Conservation (phyloP, 2,797 vertebrate genomes). For the Periophthalmus magnuspinnatus region DNA sequence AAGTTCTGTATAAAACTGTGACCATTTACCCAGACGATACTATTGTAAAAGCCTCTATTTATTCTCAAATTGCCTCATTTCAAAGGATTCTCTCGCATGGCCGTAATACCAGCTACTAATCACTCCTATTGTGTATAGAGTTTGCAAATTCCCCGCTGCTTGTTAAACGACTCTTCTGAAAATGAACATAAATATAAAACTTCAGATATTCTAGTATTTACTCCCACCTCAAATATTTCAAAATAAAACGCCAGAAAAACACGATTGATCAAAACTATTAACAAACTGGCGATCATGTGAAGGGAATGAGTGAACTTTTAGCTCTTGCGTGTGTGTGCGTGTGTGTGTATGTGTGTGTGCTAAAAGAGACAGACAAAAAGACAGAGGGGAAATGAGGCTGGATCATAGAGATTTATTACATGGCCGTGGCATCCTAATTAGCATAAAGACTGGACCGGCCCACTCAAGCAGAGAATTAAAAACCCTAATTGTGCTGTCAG, state of each 20-base stretch:
- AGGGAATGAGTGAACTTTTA: conserved; percentile 60
- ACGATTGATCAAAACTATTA: conserved; percentile 43
- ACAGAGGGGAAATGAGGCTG: conserved; percentile 73
- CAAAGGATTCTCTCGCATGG: neutral
- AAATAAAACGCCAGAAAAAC: neutral
- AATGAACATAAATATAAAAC: neutral
- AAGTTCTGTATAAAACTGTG: no score
- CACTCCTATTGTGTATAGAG: no score
- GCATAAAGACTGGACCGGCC: conserved; percentile 95
- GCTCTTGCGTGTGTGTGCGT: conserved; percentile 43
- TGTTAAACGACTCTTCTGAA: no score
- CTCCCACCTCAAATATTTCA: neutral
- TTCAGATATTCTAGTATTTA: neutral
- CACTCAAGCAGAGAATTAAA: conserved; percentile 99
- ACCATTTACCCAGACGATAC: no score
- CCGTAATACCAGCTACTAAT: no score
- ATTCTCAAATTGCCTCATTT: neutral
- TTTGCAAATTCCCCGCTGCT: neutral
- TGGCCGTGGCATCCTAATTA: conserved; percentile 89
- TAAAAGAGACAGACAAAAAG: conserved; percentile 63
- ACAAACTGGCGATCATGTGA: conserved; percentile 34
- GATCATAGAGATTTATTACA: conserved; percentile 94
- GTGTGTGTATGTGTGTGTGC: conserved; percentile 35
- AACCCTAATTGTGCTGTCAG: conserved; percentile 98
- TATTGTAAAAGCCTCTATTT: no score